Evolutionary conservation across 2,888 invertebrate species (phyloP).

Genomic region (Drosophila mayaguana): DNA sequence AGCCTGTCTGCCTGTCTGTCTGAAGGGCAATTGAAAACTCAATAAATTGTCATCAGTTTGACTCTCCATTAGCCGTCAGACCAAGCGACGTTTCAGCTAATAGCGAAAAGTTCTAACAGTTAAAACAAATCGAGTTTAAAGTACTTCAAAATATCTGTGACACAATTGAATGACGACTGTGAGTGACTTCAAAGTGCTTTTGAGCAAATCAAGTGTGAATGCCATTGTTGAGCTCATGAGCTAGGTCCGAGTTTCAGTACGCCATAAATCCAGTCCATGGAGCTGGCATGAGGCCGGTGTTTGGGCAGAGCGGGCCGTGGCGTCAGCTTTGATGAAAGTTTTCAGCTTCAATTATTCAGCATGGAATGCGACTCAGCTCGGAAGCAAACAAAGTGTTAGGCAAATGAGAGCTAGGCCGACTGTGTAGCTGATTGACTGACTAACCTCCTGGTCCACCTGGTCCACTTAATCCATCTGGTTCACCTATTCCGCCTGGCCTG

Average conservation of each 20-base stretch:
- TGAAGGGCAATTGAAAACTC: not conserved
- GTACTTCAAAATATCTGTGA: not conserved
- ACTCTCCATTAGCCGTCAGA: not conserved
- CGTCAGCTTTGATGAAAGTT: slow-evolving; percentile 49
- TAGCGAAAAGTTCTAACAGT: not conserved
- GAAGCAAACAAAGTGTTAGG: slow-evolving; percentile 25
- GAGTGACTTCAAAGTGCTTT: slow-evolving; percentile 14
- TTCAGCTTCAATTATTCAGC: slow-evolving; percentile 58
- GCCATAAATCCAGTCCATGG: not conserved
- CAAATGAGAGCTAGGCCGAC: slow-evolving; percentile 5
- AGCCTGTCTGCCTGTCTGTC: no score
- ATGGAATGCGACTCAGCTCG: slow-evolving; percentile 35
- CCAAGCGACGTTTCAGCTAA: not conserved
- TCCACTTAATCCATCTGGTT: not conserved
- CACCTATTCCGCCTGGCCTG: not conserved
- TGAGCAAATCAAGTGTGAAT: slow-evolving; percentile 21
- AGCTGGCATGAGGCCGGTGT: not conserved
- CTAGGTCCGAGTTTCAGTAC: not conserved
- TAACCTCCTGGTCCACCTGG: not conserved
- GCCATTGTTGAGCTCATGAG: slow-evolving; percentile 9
- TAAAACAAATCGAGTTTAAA: not conserved
- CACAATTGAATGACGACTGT: not conserved
- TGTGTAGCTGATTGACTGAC: not conserved
- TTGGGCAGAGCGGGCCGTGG: not conserved
- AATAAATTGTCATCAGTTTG: not conserved